A percentile compares a stretch with the other conserved stretches of the same genome.
Evolutionary conservation across 2,797 vertebrate species (phyloP).

Genomic region (Falco concolor): DNA sequence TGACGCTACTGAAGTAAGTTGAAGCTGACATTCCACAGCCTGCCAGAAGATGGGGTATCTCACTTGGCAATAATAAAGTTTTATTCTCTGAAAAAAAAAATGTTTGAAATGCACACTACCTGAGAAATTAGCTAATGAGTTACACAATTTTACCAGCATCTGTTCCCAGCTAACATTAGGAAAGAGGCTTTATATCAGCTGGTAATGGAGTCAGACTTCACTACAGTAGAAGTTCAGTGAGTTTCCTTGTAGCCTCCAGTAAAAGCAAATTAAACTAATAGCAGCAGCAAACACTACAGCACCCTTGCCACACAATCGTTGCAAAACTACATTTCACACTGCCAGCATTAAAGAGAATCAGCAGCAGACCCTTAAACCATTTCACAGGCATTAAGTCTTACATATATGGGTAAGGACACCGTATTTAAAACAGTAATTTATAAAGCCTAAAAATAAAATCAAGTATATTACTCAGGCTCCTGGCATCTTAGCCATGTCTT

Average conservation of each 20-base stretch:
- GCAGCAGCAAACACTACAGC: neutral
- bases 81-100: neutral
- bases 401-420: neutral
- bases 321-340: neutral
- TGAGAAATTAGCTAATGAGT: neutral
- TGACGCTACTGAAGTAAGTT: neutral
- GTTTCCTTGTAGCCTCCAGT: neutral
- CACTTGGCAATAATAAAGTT: neutral
- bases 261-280: neutral
- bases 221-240: neutral
- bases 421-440: fast-evolving
- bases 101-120: neutral
- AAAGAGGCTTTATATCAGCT: neutral
- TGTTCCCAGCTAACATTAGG: neutral
- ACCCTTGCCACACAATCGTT: neutral
- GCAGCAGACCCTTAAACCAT: neutral
- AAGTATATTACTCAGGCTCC: neutral
- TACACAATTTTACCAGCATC: neutral
- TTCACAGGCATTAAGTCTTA: neutral
- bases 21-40: neutral
- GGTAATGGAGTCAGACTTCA: neutral
- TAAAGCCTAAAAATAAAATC: neutral
- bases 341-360: neutral
- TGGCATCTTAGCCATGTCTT: neutral
- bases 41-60: constrained; percentile 17